Percentiles rank a stretch among this genome's conserved stretches.
Evolutionary conservation across 2,113 vertebrate species (phyloP).

Genomic region (Gallinago jamesoni): DNA sequence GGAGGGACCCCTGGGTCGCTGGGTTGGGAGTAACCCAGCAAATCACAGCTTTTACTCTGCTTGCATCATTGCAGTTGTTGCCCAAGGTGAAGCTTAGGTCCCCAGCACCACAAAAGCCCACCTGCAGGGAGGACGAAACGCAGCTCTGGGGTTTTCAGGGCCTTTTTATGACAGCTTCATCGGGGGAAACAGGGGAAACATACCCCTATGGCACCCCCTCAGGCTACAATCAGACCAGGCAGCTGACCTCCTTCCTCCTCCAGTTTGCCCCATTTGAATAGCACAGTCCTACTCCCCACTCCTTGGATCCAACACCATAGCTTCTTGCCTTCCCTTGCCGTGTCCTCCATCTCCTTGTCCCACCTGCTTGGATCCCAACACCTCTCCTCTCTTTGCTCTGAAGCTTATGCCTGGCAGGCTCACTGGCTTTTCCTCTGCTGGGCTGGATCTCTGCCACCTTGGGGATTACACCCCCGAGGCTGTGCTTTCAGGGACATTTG

Average conservation of each 20-base stretch:
- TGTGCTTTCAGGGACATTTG: background rate
- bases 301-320: background rate
- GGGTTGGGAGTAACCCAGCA: background rate
- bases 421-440: background rate
- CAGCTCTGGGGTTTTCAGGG: background rate
- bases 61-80: background rate
- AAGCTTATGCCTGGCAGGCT: background rate
- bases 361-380: background rate
- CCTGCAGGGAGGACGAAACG: background rate
- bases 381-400: background rate
- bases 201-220: background rate
- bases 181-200: fast-evolving
- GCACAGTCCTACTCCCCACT: background rate
- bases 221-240: background rate
- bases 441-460: background rate
- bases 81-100: background rate
- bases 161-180: background rate
- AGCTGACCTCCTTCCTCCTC: background rate
- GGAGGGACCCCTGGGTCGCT: background rate
- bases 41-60: background rate
- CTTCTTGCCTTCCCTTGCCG: background rate
- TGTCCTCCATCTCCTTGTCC: background rate
- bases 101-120: background rate
- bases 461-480: background rate
- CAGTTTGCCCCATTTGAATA: background rate